Percentiles rank a stretch among this genome's conserved stretches.
Conservation (phyloP, 2,888 invertebrate species). For the Achlya flavicornis region DNA sequence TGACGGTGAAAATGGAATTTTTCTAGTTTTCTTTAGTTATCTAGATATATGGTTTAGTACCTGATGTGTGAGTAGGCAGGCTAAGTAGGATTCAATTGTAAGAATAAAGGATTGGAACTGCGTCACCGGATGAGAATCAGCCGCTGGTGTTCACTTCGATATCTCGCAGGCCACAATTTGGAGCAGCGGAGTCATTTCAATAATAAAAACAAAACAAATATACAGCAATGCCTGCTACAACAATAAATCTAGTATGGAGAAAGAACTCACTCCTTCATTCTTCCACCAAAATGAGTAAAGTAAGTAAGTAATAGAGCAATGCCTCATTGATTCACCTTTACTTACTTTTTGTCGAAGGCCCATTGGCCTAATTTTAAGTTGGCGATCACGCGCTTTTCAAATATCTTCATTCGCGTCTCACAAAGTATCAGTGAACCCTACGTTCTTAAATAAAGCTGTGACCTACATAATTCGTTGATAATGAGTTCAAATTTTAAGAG, state of each 20-base stretch:
- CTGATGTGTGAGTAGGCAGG: neutral
- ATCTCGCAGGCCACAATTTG: neutral
- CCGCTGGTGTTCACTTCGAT: neutral
- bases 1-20: too few relatives aligned
- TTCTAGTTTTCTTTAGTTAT: too few relatives aligned
- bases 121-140: neutral
- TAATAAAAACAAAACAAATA: too few relatives aligned
- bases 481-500: slow-evolving; percentile 34
- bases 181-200: neutral
- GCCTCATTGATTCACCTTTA: too few relatives aligned
- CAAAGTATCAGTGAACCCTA: too few relatives aligned
- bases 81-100: neutral
- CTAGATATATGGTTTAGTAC: too few relatives aligned
- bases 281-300: neutral
- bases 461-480: neutral
- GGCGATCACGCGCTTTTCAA: too few relatives aligned
- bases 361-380: too few relatives aligned
- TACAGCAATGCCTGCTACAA: neutral
- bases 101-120: neutral
- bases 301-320: too few relatives aligned
- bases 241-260: neutral
- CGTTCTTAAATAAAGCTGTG: neutral
- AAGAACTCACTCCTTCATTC: neutral
- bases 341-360: too few relatives aligned
- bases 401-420: too few relatives aligned